These are phyloP conservation scores for Thaumetopoea pityocampa DNA, from an alignment of 1,140 invertebrate species.

Conservation along the genomic window DNA sequence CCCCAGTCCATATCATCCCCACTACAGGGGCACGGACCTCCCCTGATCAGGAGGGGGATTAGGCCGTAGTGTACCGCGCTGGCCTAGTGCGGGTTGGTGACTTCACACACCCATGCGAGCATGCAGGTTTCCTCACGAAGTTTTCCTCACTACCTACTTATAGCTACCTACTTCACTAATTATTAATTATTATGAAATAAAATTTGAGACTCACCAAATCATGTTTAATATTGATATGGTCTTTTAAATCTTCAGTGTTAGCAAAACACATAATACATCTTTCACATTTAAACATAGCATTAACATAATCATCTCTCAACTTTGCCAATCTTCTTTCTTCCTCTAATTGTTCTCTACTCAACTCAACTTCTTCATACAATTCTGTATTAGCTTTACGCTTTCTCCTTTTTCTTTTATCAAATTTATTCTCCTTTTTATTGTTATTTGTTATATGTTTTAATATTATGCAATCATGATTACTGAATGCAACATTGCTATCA, in stretches of 20 bases:
- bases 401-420: conserved; percentile 12
- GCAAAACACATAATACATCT: conserved; percentile 49
- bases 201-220: conserved; percentile 43
- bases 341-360: conserved; percentile 36
- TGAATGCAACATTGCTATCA: too few species aligned
- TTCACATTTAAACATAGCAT: conserved; percentile 57
- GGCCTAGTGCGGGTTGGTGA: too few species aligned
- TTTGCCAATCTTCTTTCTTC: conserved; percentile 35
- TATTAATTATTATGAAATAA: too few species aligned
- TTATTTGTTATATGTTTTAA: conserved; percentile 11
- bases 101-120: too few species aligned
- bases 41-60: too few species aligned
- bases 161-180: too few species aligned
- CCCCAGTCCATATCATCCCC: too few species aligned
- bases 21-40: too few species aligned
- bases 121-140: too few species aligned
- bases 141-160: too few species aligned
- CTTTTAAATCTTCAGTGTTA: conserved; percentile 50
- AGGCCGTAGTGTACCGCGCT: too few species aligned
- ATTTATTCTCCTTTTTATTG: conserved; percentile 3
- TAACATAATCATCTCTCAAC: conserved; percentile 44
- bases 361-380: conserved; percentile 39
- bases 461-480: too few species aligned
- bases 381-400: conserved; percentile 12
- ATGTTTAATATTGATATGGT: conserved; percentile 50